These are phyloP conservation scores for Tiliacea aurago DNA, from an alignment of 2,888 invertebrate species.

Conservation along the genomic window DNA sequence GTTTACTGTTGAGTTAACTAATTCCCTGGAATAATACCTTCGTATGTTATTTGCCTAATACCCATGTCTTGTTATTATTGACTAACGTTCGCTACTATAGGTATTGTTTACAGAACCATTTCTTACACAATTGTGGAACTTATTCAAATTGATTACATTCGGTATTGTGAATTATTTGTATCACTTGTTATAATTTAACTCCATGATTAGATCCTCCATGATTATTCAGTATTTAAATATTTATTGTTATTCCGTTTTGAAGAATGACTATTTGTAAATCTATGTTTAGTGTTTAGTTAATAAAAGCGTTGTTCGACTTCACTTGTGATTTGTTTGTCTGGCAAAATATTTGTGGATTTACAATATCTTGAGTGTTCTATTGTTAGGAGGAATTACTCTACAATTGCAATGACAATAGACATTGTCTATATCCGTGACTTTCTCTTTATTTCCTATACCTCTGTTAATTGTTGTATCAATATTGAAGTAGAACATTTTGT, in stretches of 20 bases:
- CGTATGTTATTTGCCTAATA: constrained; percentile 10
- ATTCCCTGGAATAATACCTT: constrained; percentile 25
- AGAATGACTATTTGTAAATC: not conserved
- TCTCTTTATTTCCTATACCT: constrained; percentile 21
- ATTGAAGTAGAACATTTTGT: constrained; percentile 14
- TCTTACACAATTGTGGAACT: constrained; percentile 29
- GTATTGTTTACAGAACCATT: constrained; percentile 4
- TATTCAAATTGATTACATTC: constrained; percentile 33
- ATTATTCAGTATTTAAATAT: constrained; percentile 4
- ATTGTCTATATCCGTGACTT: constrained; percentile 32
- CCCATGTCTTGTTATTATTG: constrained; percentile 13
- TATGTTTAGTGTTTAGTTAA: not conserved
- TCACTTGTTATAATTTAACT: constrained; percentile 10
- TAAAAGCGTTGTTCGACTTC: constrained; percentile 13
- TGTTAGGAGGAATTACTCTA: constrained; percentile 35
- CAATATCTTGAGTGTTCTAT: constrained; percentile 11
- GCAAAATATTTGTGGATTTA: constrained; percentile 26
- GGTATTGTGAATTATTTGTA: constrained; percentile 29
- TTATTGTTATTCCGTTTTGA: constrained; percentile 9
- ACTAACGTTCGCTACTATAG: not conserved
- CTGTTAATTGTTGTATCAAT: constrained; percentile 31
- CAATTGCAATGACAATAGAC: constrained; percentile 42
- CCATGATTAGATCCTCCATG: not conserved
- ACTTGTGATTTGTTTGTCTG: constrained; percentile 11
- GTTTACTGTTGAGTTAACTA: constrained; percentile 31